Conservation (phyloP, 2,797 vertebrate species). For the Gambusia yucatana region DNA sequence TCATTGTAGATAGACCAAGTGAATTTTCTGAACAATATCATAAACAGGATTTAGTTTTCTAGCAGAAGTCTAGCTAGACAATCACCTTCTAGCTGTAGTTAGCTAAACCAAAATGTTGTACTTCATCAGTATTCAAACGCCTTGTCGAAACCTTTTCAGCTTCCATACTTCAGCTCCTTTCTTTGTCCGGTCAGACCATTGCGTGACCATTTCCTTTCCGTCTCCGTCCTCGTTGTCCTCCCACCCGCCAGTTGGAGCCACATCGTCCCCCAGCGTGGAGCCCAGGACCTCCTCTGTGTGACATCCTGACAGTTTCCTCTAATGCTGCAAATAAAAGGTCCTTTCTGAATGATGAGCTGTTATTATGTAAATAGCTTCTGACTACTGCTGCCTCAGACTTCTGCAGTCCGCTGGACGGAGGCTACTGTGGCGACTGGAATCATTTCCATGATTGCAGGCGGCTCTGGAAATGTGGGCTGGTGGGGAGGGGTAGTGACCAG, state of each 20-base stretch:
- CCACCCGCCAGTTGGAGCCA: conserved; percentile 42
- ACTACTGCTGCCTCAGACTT: conserved; percentile 79
- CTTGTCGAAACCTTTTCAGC: background rate
- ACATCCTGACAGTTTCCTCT: conserved; percentile 92
- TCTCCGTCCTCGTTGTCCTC: conserved; percentile 11
- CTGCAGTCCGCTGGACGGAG: conserved; percentile 15
- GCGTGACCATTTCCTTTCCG: conserved; percentile 3
- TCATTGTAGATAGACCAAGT: background rate
- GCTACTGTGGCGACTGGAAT: conserved; percentile 84
- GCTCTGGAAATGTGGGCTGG: conserved; percentile 81
- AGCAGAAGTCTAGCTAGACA: too few species aligned
- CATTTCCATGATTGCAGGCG: conserved; percentile 94
- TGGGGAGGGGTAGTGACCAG: conserved; percentile 76
- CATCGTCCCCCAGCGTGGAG: conserved; percentile 83
- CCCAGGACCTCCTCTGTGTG: conserved; percentile 87
- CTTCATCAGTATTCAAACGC: background rate
- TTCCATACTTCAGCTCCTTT: conserved; percentile 1
- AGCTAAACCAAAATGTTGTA: background rate
- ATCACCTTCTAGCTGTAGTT: background rate
- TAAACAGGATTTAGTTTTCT: background rate
- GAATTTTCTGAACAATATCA: background rate
- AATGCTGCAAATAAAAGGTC: conserved; percentile 91
- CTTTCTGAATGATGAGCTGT: conserved; percentile 89
- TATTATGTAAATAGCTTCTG: conserved; percentile 96
- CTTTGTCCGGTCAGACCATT: conserved; percentile 25